Percentiles rank a stretch among this genome's conserved stretches.
These are phyloP conservation scores for Muraenolepis orangiensis DNA, from an alignment of 2,797 vertebrate genomes.

Conservation along the genomic window DNA sequence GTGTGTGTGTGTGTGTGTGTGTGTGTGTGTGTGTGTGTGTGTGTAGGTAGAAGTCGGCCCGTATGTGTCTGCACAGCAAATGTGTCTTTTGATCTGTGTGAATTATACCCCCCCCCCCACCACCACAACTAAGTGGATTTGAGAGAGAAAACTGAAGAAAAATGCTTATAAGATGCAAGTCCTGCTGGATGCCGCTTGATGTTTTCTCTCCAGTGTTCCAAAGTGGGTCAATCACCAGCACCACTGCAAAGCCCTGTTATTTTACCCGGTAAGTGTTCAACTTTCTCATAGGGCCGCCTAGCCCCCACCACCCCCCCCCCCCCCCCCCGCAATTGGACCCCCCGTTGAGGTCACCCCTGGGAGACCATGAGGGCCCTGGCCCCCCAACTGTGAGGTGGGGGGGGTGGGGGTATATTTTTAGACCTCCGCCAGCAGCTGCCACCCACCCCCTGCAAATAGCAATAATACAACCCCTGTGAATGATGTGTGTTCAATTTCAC, in stretches of 20 bases:
- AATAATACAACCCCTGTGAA: constrained; percentile 39
- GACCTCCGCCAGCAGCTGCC: constrained; percentile 62
- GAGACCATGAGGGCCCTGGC: constrained; percentile 37
- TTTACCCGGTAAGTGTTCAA: constrained; percentile 11
- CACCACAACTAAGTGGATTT: constrained; percentile 7
- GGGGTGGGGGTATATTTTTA: constrained; percentile 58
- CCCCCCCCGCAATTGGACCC: constrained; percentile 57
- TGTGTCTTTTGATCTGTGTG: background rate
- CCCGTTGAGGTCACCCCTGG: constrained; percentile 35
- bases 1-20: too few species aligned
- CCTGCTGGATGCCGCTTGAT: background rate
- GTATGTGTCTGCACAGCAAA: background rate
- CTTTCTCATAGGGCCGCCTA: constrained; percentile 33
- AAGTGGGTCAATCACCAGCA: constrained; percentile 10
- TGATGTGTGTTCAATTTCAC: constrained; percentile 31
- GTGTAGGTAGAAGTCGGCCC: background rate
- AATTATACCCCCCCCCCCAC: background rate
- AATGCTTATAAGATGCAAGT: background rate
- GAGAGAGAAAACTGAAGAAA: constrained; percentile 16
- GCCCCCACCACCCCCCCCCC: constrained; percentile 39
- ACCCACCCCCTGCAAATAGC: constrained; percentile 41
- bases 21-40: too few species aligned
- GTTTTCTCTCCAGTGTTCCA: constrained; percentile 19
- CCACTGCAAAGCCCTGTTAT: background rate
- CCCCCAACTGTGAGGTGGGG: constrained; percentile 30